These are phyloP conservation scores for Drosophila aff. DNA, from an alignment of 1,140 invertebrate species.

Conservation along the genomic window DNA sequence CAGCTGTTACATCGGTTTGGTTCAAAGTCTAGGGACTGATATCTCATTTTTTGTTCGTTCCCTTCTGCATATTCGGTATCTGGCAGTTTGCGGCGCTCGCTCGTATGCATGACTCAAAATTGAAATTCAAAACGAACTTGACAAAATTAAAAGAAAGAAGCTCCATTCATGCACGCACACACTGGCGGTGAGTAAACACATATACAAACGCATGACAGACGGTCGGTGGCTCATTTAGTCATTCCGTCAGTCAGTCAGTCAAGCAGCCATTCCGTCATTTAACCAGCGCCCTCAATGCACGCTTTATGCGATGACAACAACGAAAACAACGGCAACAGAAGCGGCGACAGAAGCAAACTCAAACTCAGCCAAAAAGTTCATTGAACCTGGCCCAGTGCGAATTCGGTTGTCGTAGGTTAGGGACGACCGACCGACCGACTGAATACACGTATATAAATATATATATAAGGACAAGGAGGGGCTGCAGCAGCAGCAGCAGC, in stretches of 20 bases:
- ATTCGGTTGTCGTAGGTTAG: constrained; percentile 83
- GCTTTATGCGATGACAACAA: constrained; percentile 74
- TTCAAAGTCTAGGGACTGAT: constrained; percentile 36
- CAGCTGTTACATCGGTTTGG: constrained; percentile 60
- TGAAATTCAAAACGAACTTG: constrained; percentile 84
- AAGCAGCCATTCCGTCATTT: constrained; percentile 33
- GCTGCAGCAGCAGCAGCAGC: constrained; percentile 32
- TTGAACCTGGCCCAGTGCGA: constrained; percentile 82
- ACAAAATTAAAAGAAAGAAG: constrained; percentile 84
- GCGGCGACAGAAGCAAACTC: constrained; percentile 53
- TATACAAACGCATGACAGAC: constrained; percentile 66
- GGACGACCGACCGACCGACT: constrained; percentile 67
- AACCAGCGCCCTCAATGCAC: constrained; percentile 81
- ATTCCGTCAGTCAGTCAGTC: constrained; percentile 38
- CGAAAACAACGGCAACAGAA: constrained; percentile 49
- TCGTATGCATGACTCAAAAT: constrained; percentile 78
- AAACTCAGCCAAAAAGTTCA: constrained; percentile 81
- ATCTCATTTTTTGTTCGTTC: constrained; percentile 2
- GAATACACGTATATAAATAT: constrained; percentile 30
- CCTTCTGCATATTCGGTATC: constrained; percentile 48
- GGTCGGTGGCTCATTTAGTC: constrained; percentile 31
- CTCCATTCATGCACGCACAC: constrained; percentile 79
- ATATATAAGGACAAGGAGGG: constrained; percentile 44
- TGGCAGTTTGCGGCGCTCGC: constrained; percentile 31
- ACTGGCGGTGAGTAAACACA: constrained; percentile 45